Evolutionary conservation across 2,797 vertebrate species (phyloP).

Genomic region (Ptychadena robeensis): DNA sequence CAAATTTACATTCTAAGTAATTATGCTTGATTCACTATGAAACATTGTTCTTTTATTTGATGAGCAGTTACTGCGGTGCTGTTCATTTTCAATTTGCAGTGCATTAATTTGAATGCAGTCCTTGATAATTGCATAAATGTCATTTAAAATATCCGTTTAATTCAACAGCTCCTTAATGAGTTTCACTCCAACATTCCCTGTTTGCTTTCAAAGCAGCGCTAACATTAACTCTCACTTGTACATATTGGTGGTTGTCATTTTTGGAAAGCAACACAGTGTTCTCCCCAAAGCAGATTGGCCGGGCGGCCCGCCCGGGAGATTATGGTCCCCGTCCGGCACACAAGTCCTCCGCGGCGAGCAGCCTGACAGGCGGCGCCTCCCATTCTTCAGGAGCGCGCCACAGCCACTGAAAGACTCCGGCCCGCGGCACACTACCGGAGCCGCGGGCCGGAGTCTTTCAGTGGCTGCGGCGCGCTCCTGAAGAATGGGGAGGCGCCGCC

Average conservation of each 20-base stretch:
- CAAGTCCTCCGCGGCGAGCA: too few species aligned
- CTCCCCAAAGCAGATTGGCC: too few species aligned
- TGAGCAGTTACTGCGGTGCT: slow-evolving; percentile 39
- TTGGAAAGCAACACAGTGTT: neutral
- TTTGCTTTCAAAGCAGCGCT: neutral
- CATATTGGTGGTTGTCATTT: neutral
- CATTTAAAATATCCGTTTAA: slow-evolving; percentile 21
- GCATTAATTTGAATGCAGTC: slow-evolving; percentile 29
- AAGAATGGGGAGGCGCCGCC: too few species aligned
- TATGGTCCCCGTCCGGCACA: too few species aligned
- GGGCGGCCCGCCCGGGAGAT: too few species aligned
- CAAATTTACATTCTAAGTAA: slow-evolving; percentile 8
- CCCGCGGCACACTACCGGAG: too few species aligned
- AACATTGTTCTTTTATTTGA: slow-evolving; percentile 15
- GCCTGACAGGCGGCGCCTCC: too few species aligned
- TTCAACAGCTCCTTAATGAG: neutral
- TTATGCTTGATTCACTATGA: slow-evolving; percentile 24
- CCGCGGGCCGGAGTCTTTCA: too few species aligned
- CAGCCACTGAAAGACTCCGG: too few species aligned
- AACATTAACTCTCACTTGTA: neutral
- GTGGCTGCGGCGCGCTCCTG: too few species aligned
- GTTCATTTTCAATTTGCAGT: slow-evolving; percentile 17
- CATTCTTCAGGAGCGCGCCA: too few species aligned
- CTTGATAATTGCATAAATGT: slow-evolving; percentile 22
- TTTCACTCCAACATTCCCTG: neutral